These are phyloP conservation scores for Tenodera sinensis DNA, from an alignment of 2,888 invertebrate species.

Conservation along the genomic window DNA sequence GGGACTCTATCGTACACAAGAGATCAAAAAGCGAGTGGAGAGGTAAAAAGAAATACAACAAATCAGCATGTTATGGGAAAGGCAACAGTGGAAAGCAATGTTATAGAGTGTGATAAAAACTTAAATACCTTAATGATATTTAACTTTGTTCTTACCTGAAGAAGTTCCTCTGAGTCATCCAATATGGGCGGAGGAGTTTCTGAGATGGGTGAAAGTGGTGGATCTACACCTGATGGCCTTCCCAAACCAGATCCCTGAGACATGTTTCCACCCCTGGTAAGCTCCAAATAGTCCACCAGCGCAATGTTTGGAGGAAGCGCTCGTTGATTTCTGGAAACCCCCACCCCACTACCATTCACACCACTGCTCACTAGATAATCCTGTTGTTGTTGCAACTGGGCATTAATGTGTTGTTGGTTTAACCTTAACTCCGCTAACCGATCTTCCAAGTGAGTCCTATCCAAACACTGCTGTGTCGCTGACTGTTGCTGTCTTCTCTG, in stretches of 20 bases:
- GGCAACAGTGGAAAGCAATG: too few species aligned
- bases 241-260: conserved; percentile 57
- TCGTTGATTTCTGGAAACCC: background rate
- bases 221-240: conserved; percentile 51
- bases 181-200: conserved; percentile 65
- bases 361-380: conserved; percentile 7
- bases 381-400: conserved; percentile 31
- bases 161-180: conserved; percentile 33
- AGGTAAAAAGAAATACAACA: conserved; percentile 22
- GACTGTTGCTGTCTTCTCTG: conserved; percentile 55
- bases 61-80: conserved; percentile 43
- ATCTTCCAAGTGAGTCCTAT: conserved; percentile 41
- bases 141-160: conserved; percentile 20
- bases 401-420: conserved; percentile 44
- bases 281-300: conserved; percentile 26
- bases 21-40: too few species aligned
- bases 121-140: too few species aligned
- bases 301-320: conserved; percentile 26
- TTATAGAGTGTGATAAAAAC: too few species aligned
- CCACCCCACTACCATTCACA: background rate
- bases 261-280: conserved; percentile 49
- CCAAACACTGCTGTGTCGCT: conserved; percentile 32
- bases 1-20: too few species aligned
- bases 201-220: conserved; percentile 79
- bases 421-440: conserved; percentile 55